Evolutionary conservation across 2,797 vertebrate species (phyloP).

Genomic region (Hydrolagus colliei): DNA sequence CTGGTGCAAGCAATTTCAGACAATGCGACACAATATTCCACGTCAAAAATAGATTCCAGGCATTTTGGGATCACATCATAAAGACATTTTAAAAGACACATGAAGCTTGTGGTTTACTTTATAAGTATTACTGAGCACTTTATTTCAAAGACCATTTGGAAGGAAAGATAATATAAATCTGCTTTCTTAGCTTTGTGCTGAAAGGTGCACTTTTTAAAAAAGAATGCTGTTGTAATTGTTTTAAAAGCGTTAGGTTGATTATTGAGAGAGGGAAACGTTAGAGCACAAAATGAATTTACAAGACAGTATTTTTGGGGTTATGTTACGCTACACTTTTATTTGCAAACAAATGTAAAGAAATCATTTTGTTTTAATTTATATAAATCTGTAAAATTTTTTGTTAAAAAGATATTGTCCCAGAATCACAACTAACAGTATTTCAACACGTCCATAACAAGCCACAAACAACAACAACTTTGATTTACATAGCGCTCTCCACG

Average conservation of each 20-base stretch:
- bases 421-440: conserved; percentile 9
- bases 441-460: background rate
- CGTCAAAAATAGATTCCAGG: background rate
- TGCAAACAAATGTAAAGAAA: background rate
- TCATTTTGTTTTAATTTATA: background rate
- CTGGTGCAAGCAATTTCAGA: too few relatives aligned
- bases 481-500: too few relatives aligned
- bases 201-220: conserved; percentile 28
- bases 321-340: background rate
- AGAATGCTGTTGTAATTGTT: conserved; percentile 23
- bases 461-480: too few relatives aligned
- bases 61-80: background rate
- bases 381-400: background rate
- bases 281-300: conserved; percentile 16
- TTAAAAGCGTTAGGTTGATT: background rate
- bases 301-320: conserved; percentile 20
- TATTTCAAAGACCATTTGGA: conserved; percentile 8
- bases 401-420: conserved; percentile 1
- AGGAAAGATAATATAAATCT: conserved; percentile 25
- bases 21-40: too few relatives aligned
- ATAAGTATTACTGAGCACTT: conserved; percentile 26
- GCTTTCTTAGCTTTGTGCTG: conserved; percentile 20
- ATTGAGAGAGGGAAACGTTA: conserved; percentile 10
- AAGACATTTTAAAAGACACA: background rate
- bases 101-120: conserved; percentile 14